Evolutionary conservation across 2,888 invertebrate genomes (phyloP).

Genomic region (Drosophila mimetica): DNA sequence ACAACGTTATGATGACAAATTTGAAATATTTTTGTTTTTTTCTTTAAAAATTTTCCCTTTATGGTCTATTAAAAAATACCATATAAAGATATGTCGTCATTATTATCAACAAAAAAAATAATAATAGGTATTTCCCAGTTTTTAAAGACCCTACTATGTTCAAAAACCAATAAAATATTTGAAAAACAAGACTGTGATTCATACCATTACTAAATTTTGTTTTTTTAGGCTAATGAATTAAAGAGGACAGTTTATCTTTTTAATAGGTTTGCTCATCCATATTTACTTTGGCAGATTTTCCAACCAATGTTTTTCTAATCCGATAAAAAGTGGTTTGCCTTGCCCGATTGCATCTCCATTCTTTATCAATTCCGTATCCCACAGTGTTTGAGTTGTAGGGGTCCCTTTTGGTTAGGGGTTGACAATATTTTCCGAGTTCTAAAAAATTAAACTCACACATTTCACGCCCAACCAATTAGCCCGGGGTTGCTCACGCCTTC

Average conservation of each 20-base stretch:
- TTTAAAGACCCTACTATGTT: too few relatives aligned
- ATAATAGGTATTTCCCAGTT: background rate
- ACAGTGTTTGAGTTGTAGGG: conserved; percentile 12
- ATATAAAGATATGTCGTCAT: too few relatives aligned
- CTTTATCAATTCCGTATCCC: conserved; percentile 9
- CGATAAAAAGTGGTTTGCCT: conserved; percentile 40
- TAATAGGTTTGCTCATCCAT: conserved; percentile 6
- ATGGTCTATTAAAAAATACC: too few relatives aligned
- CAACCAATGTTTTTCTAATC: conserved; percentile 25
- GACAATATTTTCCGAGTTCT: conserved; percentile 20
- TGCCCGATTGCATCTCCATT: conserved; percentile 15
- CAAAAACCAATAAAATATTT: background rate
- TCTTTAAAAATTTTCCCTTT: too few relatives aligned
- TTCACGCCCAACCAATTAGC: conserved; percentile 70
- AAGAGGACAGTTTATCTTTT: background rate
- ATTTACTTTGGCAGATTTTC: conserved; percentile 18
- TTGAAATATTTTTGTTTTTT: background rate
- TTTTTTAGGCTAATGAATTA: background rate
- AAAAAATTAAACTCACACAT: conserved; percentile 46
- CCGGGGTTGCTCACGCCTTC: conserved; percentile 56
- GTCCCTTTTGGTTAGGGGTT: conserved; percentile 41
- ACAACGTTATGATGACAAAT: background rate
- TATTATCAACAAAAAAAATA: too few relatives aligned
- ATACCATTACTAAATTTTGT: background rate
- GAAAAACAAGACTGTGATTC: background rate